Conservation (phyloP, 2,113 vertebrate species). For the Hyaena hyaena region DNA sequence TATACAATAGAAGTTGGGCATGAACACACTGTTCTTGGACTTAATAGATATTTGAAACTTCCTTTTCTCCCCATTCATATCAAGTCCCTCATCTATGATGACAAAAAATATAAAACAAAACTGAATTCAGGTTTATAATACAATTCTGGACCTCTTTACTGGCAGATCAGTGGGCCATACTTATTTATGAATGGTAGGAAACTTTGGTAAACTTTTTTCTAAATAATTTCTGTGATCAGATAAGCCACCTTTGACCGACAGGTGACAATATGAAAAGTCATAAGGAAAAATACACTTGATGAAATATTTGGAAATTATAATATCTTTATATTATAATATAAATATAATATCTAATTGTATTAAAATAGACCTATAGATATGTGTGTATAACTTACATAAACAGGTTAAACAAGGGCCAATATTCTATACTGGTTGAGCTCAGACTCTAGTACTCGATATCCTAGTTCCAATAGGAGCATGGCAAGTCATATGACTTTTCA, state of each 20-base stretch:
- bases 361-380: background rate
- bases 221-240: background rate
- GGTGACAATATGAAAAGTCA: background rate
- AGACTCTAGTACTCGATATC: background rate
- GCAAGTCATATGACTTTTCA: background rate
- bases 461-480: background rate
- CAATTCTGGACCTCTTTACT: background rate
- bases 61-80: background rate
- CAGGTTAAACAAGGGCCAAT: background rate
- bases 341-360: background rate
- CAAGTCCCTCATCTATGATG: background rate
- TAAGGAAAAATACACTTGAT: background rate
- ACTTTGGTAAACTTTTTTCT: background rate
- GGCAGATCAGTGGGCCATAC: background rate
- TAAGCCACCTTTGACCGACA: background rate
- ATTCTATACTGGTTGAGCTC: background rate
- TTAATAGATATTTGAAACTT: background rate
- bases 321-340: background rate
- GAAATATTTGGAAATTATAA: background rate
- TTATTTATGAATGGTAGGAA: background rate
- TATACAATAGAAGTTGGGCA: background rate
- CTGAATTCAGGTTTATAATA: background rate
- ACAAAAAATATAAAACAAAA: conserved; percentile 33
- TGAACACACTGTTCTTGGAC: background rate
- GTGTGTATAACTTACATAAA: background rate